Evolutionary conservation across 2,888 invertebrate genomes (phyloP), one percentile per base, ranked within the genome.

Genomic region (Mycalesis mineus): DNA sequence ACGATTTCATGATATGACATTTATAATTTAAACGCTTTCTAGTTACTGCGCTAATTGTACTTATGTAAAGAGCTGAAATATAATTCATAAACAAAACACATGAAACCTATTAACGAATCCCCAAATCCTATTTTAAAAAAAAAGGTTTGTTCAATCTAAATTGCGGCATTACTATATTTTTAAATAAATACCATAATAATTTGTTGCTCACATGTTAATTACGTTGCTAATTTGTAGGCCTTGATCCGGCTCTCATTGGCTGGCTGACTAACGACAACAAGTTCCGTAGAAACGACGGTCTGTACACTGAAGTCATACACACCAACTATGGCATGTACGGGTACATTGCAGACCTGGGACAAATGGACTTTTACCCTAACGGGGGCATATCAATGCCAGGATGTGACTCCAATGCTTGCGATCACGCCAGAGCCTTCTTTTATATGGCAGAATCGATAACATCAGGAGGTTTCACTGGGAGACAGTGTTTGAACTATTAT

Each of bases 281-380:
- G 4, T 82, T 84, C 52, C 66, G 66, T 36, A 68, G 72, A 1
- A 60, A 67, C n/a, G 82, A 84, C 33, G 83, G 72, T 0, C 54
- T 68, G 1, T 84, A 82, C 63, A 81, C 83, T 2, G 84, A 84
- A 73, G 84, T 81, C 0, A 77, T 84, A 17, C 83, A 84, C 53
- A 84, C 84, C 0, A 84, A 83, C 63, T 76, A 74, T 28, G 82
- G 80, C 2, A 60, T 82, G 33, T 74, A 74, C 36, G 84, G 84
- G 0, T 83, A 76, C 47, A 58, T 81, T 0, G 75, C 66, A 5
- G 75, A 74, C 31, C 65, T 82, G 33, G 84, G 68, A 11, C 69
- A 81, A 11, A 79, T 80, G 0, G 84, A 84, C 59, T 83, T 84
- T 57, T 85, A 84, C 45, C 82, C 81, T 2, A 84, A 84, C 37